Base-by-base conservation (phyloP, 2,113 vertebrate species). In the Microcebus jonahi region DNA sequence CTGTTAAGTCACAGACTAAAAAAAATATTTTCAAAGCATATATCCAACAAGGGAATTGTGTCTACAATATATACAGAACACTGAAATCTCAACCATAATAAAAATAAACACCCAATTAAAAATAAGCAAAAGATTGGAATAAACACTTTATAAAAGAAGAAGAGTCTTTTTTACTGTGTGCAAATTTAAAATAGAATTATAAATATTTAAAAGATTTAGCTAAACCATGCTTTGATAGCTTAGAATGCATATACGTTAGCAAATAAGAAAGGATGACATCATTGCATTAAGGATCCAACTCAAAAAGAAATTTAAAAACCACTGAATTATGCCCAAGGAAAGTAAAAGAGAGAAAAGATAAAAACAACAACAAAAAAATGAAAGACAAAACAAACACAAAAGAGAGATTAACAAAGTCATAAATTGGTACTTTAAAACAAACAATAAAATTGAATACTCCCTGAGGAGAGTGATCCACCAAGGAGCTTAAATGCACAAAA, bases 31-130 rank as follows among this genome's bases (percentile, higher is more conserved):
- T 93, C 77, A 36, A 95, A 63, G 21, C 31, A 27, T 80, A 31
- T 55, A 45, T 88, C 48, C 86, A 34, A 84, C 14, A 70, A 76
- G 27, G 13, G 88, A 70, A 39, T 86, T 92, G n/a, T 48, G 36
- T 55, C n/a, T 84, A 68, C 34, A 91, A 50, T 34, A 83, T 45
- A 53, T 8, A 68, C 77, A 96, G 48, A 70, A 36, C 8, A 45
- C 29, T 93, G 29, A 92, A 88, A 67, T 75, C n/a, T 68, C 53
- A 94, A 71, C 21, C 70, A 73, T 25, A 85, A 80, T 53, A 80
- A 94, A 85, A 88, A 31, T 31, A 90, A 55, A 81, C 18, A 71
- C 21, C 13, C 57, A 95, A 61, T n/a, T 85, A 83, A 67, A 96
- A 94, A 67, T 25, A 86, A 13, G 14, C 36, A 65, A 91, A 85